Conservation (phyloP, 2,797 vertebrate genomes). For the Dallia pectoralis region DNA sequence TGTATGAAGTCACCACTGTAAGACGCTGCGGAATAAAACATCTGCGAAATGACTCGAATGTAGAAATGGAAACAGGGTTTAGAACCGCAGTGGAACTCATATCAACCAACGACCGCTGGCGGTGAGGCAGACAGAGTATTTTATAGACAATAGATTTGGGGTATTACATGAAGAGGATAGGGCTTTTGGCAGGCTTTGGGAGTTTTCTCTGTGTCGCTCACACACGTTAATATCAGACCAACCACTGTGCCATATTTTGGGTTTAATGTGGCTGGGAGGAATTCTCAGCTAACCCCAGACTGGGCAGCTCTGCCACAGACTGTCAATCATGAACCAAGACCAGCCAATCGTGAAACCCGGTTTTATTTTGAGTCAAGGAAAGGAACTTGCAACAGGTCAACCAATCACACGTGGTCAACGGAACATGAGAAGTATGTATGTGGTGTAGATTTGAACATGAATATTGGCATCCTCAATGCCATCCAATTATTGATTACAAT, state of each 20-base stretch:
- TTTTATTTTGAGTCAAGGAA: constrained; percentile 30
- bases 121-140: neutral
- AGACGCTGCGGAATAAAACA: too few species aligned
- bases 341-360: constrained; percentile 42
- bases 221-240: constrained; percentile 9
- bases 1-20: too few species aligned
- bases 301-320: constrained; percentile 34
- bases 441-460: constrained; percentile 8
- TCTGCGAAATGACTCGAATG: too few species aligned
- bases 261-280: constrained; percentile 46
- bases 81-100: neutral
- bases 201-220: neutral
- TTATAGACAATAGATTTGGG: constrained; percentile 15
- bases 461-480: neutral
- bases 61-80: neutral
- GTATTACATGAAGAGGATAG: too few species aligned
- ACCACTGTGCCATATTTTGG: constrained; percentile 33
- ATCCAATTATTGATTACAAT: neutral
- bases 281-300: constrained; percentile 44
- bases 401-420: constrained; percentile 36
- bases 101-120: neutral
- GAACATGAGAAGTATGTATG: constrained; percentile 10
- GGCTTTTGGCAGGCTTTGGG: constrained; percentile 5
- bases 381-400: neutral
- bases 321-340: constrained; percentile 18